Evolutionary conservation across 2,113 vertebrate genomes (phyloP), one percentile per base, ranked within the genome.

Genomic region (Aix galericulata): DNA sequence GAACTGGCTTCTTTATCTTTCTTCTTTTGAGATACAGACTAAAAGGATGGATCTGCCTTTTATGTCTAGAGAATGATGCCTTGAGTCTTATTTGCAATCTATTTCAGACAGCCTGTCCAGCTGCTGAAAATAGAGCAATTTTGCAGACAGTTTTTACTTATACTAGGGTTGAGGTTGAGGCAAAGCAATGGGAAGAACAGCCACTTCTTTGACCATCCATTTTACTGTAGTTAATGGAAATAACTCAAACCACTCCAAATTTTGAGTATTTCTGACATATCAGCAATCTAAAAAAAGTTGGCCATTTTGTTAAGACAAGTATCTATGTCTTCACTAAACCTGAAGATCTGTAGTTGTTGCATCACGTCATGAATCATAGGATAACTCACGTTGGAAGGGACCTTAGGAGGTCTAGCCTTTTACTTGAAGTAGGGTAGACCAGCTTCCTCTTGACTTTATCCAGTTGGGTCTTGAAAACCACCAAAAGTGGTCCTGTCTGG

Each of bases 31-130:
- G 68, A 74, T 73, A 62, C 27, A 82, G 27, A 44, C 67, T 91
- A 69, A 95, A 94, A 89, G 81, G 71, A 59, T 72, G 12, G n/a
- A 63, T 95, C 52, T 91, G 52, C 69, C 77, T 95, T 93, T 96
- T 84, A 91, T 93, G 77, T 86, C 26, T 59, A 32, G 42, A 59
- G 71, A 58, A 91, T 82, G 82, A 77, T 74, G 79, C 72, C 59
- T 91, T 86, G 86, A 94, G 77, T 44, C 23, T 80, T 82, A 58
- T 20, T 88, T 95, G 56, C 86, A 34, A 8, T 78, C 2, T 89
- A 67, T 68, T 93, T 94, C 86, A 88, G 69, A 53, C 74, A 90
- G 46, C 15, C 42, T 78, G 31, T 88, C 76, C 75, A 86, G 68
- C 40, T 90, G 21, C 80, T 83, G 73, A 75, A 94, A 93, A 17